phyloP scores from a whole-genome alignment of 23 tunicate genomes.

The Halocynthia roretzi region DNA sequence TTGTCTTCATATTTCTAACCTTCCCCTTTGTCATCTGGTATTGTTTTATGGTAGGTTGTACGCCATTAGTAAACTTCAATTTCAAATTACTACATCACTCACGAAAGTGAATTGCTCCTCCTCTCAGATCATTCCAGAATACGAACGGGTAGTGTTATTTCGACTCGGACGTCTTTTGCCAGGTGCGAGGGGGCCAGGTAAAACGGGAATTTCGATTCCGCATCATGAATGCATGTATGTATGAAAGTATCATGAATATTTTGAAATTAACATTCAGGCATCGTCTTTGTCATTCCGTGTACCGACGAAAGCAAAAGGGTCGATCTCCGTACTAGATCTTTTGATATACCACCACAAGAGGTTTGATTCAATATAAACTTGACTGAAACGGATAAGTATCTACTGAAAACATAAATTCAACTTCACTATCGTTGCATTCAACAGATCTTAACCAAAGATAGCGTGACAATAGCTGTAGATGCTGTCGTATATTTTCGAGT shows the following conservation, averaged over 20 bases:
- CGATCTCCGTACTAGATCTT: constrained; percentile 55
- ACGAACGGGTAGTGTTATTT: constrained; percentile 79
- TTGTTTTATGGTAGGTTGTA: no score
- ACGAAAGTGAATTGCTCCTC: constrained; percentile 31
- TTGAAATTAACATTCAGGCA: neutral
- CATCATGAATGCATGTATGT: no score
- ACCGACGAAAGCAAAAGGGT: constrained; percentile 60
- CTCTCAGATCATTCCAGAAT: constrained; percentile 66
- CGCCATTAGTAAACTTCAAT: no score
- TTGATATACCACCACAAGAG: constrained; percentile 86
- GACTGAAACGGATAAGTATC: no score
- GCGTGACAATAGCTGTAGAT: constrained; percentile 72
- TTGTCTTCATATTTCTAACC: no score
- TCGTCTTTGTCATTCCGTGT: constrained; percentile 66
- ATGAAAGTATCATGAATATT: no score
- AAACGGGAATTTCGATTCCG: no score
- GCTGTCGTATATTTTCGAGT: constrained; percentile 75
- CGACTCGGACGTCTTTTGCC: constrained; percentile 57
- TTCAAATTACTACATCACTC: constrained; percentile 13
- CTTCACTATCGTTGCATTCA: no score
- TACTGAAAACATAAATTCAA: no score
- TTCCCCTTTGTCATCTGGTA: no score
- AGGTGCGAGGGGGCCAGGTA: constrained; percentile 60
- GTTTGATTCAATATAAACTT: neutral
- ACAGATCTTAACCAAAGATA: constrained; percentile 49